Percentiles rank a stretch among this genome's conserved stretches.
Conservation (phyloP, 1,140 invertebrate species). For the Trinorchestia longiramus region DNA sequence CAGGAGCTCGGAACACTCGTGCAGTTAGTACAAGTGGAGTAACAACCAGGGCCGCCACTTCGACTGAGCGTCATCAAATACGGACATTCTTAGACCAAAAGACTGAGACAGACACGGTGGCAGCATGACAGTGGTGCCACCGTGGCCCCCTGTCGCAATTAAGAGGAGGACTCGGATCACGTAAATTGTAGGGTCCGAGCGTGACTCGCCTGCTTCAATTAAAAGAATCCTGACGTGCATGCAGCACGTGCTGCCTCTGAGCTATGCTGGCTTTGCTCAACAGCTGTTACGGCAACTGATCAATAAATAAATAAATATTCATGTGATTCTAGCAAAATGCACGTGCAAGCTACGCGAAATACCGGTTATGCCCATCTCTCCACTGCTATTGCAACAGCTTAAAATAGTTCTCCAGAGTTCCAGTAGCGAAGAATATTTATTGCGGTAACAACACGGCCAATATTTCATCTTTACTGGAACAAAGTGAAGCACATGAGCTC, state of each 20-base stretch:
- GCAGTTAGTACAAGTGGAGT: background rate
- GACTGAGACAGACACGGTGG: background rate
- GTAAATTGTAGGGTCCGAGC: background rate
- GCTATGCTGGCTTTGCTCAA: background rate
- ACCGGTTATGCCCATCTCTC: too few relatives aligned
- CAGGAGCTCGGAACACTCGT: background rate
- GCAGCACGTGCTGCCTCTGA: background rate
- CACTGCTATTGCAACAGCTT: too few relatives aligned
- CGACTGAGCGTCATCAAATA: background rate
- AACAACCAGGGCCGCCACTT: background rate
- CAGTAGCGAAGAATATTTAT: too few relatives aligned
- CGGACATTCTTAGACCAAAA: background rate
- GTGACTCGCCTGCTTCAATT: slow-evolving; percentile 15
- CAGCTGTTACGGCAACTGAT: background rate
- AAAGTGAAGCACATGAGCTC: too few relatives aligned
- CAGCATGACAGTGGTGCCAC: background rate
- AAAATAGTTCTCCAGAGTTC: too few relatives aligned
- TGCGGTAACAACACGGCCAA: too few relatives aligned
- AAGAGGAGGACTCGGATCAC: background rate
- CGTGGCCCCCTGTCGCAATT: background rate
- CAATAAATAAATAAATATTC: too few relatives aligned
- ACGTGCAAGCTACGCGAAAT: too few relatives aligned
- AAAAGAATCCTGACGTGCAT: background rate
- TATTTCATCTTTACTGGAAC: too few relatives aligned
- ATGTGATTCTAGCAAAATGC: too few relatives aligned